phyloP scores from a whole-genome alignment of 2,113 vertebrate species.

The Mohoua ochrocephala region DNA sequence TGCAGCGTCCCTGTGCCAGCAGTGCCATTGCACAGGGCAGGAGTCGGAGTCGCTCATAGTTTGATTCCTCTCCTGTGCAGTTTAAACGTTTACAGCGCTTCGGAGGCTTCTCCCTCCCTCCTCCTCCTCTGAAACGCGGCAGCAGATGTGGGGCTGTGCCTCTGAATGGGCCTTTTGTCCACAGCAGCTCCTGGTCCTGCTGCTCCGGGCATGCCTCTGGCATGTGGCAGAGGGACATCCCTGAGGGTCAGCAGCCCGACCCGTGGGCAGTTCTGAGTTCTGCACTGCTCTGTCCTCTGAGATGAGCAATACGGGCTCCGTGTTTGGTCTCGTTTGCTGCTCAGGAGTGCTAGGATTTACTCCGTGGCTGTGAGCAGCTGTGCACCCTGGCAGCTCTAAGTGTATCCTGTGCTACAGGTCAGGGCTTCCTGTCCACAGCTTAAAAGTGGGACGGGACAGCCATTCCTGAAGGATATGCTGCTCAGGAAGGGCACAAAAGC shows the following conservation, averaged over 20 bases:
- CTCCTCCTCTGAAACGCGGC: not conserved
- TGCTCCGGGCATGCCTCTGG: not conserved
- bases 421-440: not conserved
- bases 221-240: not conserved
- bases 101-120: not conserved
- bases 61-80: not conserved
- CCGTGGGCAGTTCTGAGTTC: rapidly evolving
- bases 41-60: rapidly evolving
- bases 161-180: conserved; percentile 8
- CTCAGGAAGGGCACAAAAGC: not conserved
- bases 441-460: not conserved
- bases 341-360: not conserved
- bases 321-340: not conserved
- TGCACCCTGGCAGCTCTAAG: not conserved
- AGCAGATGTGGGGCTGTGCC: not conserved
- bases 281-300: rapidly evolving
- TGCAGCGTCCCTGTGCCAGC: not conserved
- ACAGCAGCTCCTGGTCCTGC: not conserved
- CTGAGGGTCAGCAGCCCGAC: not conserved
- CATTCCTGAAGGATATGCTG: not conserved
- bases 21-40: rapidly evolving
- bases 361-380: not conserved
- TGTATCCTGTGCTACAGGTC: not conserved
- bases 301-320: rapidly evolving
- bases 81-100: not conserved